phyloP scores from a whole-genome alignment of 2,888 invertebrate species.

The Lasioglossum villosulum region DNA sequence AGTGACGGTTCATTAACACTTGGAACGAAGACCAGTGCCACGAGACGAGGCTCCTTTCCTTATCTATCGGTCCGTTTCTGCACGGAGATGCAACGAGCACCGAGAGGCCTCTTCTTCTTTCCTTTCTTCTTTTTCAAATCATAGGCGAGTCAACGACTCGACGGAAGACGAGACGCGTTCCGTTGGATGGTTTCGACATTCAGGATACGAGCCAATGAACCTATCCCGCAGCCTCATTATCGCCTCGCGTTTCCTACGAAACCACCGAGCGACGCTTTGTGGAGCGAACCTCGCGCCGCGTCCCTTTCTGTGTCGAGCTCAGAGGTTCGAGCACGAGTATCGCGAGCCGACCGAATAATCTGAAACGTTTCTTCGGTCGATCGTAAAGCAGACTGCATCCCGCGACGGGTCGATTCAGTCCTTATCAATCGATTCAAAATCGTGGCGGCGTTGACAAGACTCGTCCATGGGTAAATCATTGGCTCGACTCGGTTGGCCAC shows the following conservation, averaged over 20 bases:
- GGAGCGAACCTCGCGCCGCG: not conserved
- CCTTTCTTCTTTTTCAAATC: conserved; percentile 5
- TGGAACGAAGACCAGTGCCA: conserved; percentile 32
- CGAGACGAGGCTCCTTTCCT: not conserved
- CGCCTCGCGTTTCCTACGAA: conserved; percentile 13
- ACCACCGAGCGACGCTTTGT: not conserved
- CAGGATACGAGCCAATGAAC: conserved; percentile 49
- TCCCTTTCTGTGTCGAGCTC: not conserved
- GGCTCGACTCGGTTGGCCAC: conserved; percentile 51
- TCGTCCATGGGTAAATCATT: conserved; percentile 70
- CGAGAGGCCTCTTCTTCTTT: not conserved
- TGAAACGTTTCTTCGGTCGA: not conserved
- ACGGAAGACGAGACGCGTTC: conserved; percentile 54
- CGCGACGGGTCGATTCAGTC: conserved; percentile 4
- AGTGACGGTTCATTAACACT: conserved; percentile 80
- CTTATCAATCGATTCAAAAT: conserved; percentile 58
- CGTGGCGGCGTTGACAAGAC: conserved; percentile 64
- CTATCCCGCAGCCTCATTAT: conserved; percentile 45
- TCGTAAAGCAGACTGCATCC: conserved; percentile 14
- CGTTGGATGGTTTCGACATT: conserved; percentile 46
- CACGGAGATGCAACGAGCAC: not conserved
- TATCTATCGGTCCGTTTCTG: conserved; percentile 3
- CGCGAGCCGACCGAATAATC: not conserved
- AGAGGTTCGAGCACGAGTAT: not conserved
- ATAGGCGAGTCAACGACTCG: conserved; percentile 32